Conservation (phyloP, 2,888 invertebrate species). For the Invenusta paracnida region DNA sequence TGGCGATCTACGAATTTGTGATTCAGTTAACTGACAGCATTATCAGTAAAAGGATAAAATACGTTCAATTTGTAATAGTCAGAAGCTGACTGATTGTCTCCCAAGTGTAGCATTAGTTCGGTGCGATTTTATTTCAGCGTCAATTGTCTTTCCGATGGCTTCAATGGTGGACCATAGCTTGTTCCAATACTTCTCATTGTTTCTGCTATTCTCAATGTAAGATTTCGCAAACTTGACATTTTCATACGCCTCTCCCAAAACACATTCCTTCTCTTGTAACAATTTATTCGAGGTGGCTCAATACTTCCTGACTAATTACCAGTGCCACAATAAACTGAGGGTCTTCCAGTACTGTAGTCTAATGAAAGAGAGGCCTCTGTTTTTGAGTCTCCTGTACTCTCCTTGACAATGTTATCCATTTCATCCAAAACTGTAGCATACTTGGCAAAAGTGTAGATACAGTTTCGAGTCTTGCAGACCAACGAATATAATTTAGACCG, state of each 20-base stretch:
- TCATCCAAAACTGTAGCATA: conserved; percentile 17
- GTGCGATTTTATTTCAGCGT: too few relatives aligned
- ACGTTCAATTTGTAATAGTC: too few relatives aligned
- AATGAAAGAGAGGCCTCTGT: not conserved
- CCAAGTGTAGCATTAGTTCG: too few relatives aligned
- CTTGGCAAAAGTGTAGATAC: too few relatives aligned
- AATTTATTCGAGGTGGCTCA: conserved; percentile 3
- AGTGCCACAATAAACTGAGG: conserved; percentile 11
- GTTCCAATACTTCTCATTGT: too few relatives aligned
- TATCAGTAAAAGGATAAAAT: conserved; percentile 12
- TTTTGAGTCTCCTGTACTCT: conserved; percentile 12
- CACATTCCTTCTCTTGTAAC: not conserved
- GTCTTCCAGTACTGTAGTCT: not conserved
- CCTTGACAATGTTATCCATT: not conserved
- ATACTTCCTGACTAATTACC: conserved; percentile 23
- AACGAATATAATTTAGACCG: too few relatives aligned
- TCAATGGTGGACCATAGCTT: too few relatives aligned
- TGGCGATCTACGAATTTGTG: not conserved
- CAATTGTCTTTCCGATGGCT: too few relatives aligned
- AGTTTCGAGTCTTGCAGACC: too few relatives aligned
- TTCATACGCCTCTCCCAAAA: not conserved
- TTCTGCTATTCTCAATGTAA: too few relatives aligned
- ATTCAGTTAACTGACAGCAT: not conserved
- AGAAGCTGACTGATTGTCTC: too few relatives aligned
- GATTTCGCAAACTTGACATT: conserved; percentile 13